Evolutionary conservation across 2,113 vertebrate genomes (phyloP), one percentile per base, ranked within the genome.

Genomic region (Antennarius striatus): DNA sequence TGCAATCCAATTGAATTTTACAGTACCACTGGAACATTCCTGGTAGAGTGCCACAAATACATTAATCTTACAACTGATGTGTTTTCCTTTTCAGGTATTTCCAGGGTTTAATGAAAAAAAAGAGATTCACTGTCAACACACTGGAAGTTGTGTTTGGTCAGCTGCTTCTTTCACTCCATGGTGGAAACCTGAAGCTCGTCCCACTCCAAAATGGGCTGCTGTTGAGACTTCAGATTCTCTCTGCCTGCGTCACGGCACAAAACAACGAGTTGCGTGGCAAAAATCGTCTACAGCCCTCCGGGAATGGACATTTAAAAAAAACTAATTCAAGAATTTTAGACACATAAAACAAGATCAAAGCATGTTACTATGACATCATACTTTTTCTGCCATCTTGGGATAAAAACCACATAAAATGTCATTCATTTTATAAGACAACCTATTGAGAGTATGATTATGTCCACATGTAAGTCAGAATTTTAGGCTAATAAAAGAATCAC

Each of bases 111-210:
- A 73, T 58, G 49, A 75, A 74, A 85, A 81, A 62, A n/a, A 40
- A 39, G 76, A 73, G 9, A 47, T 5, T 68, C 60, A 22, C 62
- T 79, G 62, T 53, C 75, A 73, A 12, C 71, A 48, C 56, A 72
- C 50, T 65, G 56, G n/a, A 46, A 59, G 56, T 53, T 68, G 30
- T 82, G 52, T 91, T 88, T 87, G 57, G 77, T 80, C 86, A 90
- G 87, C 87, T 82, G 81, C 51, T 70, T 64, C 56, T 49, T 62
- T 71, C 68, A 40, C 10, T 63, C 58, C 56, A 11, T 47, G 60
- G 52, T 46, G 73, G 55, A 76, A 79, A 65, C 62, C 40, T 55
- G 63, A 54, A 71, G 39, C 40, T 61, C 47, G 53, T 62, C 16
- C 11, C 11, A 59, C 32, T 56, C 45, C 36, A 78, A 68, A 58